These are phyloP conservation scores for Mola mola DNA, from an alignment of 2,113 vertebrate genomes.

Conservation along the genomic window DNA sequence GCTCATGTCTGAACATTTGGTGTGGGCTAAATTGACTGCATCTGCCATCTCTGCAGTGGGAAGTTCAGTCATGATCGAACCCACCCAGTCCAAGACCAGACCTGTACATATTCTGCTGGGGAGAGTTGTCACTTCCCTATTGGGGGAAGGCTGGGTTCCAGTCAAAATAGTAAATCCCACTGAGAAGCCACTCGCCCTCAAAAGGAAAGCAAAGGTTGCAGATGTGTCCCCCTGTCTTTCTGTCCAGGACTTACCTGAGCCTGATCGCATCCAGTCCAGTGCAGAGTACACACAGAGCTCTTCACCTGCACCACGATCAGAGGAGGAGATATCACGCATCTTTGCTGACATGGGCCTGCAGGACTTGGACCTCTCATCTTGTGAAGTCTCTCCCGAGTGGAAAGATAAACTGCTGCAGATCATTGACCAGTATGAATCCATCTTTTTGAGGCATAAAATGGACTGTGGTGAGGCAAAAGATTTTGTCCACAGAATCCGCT, in stretches of 20 bases:
- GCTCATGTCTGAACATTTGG: slow-evolving; percentile 14
- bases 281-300: background rate
- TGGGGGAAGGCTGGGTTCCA: slow-evolving; percentile 7
- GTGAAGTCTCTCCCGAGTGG: background rate
- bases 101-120: slow-evolving; percentile 23
- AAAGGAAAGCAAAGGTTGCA: background rate
- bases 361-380: background rate
- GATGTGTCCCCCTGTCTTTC: background rate
- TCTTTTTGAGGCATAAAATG: slow-evolving; percentile 17
- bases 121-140: slow-evolving; percentile 11
- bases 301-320: background rate
- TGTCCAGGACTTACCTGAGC: background rate
- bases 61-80: slow-evolving; percentile 25
- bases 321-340: background rate
- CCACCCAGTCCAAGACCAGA: slow-evolving; percentile 13
- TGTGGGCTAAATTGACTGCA: slow-evolving; percentile 20
- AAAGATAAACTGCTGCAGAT: background rate
- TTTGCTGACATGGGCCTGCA: background rate
- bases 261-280: background rate
- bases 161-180: slow-evolving; percentile 1
- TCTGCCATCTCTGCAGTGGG: slow-evolving; percentile 17
- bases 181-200: background rate
- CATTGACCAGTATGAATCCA: background rate
- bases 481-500: slow-evolving; percentile 6
- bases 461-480: slow-evolving; percentile 8